phyloP scores from a whole-genome alignment of 2,797 vertebrate genomes.

The Ctenopoma kingsleyae region DNA sequence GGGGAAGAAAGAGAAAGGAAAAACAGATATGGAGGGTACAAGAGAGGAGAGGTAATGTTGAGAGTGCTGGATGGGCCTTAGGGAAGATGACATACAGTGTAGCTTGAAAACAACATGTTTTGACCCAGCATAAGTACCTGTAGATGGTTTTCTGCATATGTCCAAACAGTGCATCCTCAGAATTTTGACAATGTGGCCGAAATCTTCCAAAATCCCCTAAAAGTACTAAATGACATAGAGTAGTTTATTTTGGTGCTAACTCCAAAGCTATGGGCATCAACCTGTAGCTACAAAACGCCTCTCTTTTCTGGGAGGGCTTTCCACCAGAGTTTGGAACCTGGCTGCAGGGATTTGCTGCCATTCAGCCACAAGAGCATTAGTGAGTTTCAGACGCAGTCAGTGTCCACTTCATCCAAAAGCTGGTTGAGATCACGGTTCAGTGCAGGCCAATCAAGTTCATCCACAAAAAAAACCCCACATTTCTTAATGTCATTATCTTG shows the following conservation, averaged over 20 bases:
- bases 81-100: conserved; percentile 23
- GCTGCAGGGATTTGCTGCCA: background rate
- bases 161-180: too few relatives aligned
- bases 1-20: background rate
- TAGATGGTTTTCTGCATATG: too few relatives aligned
- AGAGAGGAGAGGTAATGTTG: background rate
- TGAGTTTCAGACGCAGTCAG: background rate
- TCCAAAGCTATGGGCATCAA: background rate
- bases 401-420: background rate
- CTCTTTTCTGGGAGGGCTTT: too few relatives aligned
- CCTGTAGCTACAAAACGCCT: background rate
- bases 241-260: background rate
- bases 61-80: conserved; percentile 27
- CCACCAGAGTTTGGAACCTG: background rate
- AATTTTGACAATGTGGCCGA: background rate
- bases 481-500: background rate
- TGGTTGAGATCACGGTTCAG: background rate
- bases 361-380: background rate
- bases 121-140: too few relatives aligned
- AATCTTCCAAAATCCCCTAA: background rate
- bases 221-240: background rate
- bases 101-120: too few relatives aligned
- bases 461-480: background rate
- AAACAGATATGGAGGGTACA: background rate
- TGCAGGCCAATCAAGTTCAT: too few relatives aligned